Base-by-base conservation (phyloP, 2,888 invertebrate genomes). In the Caenorhabditis uteleia region DNA sequence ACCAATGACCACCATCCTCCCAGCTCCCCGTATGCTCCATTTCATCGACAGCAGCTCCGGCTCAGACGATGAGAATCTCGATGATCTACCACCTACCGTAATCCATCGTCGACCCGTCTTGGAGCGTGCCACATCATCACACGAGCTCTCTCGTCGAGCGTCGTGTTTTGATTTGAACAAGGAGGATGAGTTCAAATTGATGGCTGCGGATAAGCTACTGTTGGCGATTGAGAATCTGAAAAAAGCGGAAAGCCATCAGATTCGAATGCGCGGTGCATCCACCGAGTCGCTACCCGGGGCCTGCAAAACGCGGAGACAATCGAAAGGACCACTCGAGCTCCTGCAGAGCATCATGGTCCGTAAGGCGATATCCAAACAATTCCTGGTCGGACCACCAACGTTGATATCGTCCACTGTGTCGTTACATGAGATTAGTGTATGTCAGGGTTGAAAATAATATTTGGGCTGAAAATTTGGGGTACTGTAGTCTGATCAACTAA, bases 111-210 rank as follows among this genome's bases (percentile, higher is more conserved):
- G 18, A 18, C 31, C 31, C 14, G 31, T 29, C 8, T 10, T 49
- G 48, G 1, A 38, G 2, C 27, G 46, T 6, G 62, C 62, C 33
- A 57, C 50, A 5, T 61, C 61, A 4, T 14, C 48, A 12, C 16
- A 39, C 7, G 46, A 42, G 36, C 18, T 23, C 6, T 34, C 49
- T 6, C 25, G 61, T 39, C 46, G 65, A 47, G 58, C 65, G 10
- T 59, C 65, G 1, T 59, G 65, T 26, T 55, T 66, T 29, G 65
- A 57, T 20, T 48, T 64, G 10, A 64, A 65, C 38, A 59, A 65
- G 14, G 71, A 71, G 25, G 73, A 75, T 49, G 67, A 73, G 51
- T 75, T 75, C 68, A 75, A 75, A 49, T 43, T 73, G 34, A 67
- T 69, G 67, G 75, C 68, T 0, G 75, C 75, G 2, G 65, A 62